Base-by-base conservation (phyloP, 1,140 invertebrate species). In the Drosophila neocordata region DNA sequence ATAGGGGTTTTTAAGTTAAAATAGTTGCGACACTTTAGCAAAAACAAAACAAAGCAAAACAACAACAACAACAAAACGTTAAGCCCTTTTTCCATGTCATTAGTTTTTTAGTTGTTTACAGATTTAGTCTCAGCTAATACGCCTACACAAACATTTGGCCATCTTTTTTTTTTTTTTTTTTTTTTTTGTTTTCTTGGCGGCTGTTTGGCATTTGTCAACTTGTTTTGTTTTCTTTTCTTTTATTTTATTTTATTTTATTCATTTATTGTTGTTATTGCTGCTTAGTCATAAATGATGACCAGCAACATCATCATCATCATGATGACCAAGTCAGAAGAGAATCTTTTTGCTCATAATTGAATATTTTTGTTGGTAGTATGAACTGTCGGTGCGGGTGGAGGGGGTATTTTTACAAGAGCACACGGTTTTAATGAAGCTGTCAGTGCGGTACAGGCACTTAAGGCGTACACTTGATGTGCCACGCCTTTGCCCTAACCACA, bases 171-270 rank as follows among this genome's bases (percentile, higher is more conserved):
- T 24, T 24, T 24, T 24, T 24, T 24, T 24, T 24, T 24, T 24
- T 24, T 24, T 24, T 24, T 24, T 24, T n/a, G n/a, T n/a, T n/a
- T n/a, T n/a, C 41, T 48, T 48, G 53, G 72, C 80, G 75, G 80
- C 79, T 84, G 80, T 84, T 79, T 83, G 79, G 70, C 72, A 84
- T 84, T 84, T 84, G 79, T 84, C 80, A 84, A 79, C 65, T 72
- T 66, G 76, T 77, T 77, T 73, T 63, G 18, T 69, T 44, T 57
- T 18, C 48, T n/a, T 35, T 41, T 35, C 31, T 52, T 2, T 63
- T 18, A 35, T 48, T 62, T 65, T 61, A 55, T 78, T 82, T 81
- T 74, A 71, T 78, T 76, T 71, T 18, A 22, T 22, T 22, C 12
- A 35, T 52, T 48, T 48, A 18, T 48, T 48, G 41, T 48, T 48